These are phyloP conservation scores for Blastobasis lacticolella DNA, from an alignment of 2,888 invertebrate species.

Conservation along the genomic window DNA sequence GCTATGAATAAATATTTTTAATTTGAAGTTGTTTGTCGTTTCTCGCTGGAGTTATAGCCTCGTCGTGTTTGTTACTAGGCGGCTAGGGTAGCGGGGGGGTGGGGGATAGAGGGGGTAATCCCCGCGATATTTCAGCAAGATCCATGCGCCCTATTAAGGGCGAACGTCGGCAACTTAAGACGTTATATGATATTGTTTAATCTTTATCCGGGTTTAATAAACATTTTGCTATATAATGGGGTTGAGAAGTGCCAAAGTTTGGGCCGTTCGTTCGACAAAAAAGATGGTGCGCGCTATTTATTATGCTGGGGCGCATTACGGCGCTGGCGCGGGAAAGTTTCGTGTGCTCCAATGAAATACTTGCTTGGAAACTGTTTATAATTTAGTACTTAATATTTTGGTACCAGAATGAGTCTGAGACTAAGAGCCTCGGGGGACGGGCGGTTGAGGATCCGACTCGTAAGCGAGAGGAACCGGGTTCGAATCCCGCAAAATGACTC, in stretches of 20 bases:
- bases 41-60: neutral
- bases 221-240: slow-evolving; percentile 8
- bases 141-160: slow-evolving; percentile 30
- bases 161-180: slow-evolving; percentile 24
- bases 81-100: neutral
- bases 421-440: no score
- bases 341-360: no score
- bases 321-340: no score
- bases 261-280: slow-evolving; percentile 5
- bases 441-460: no score
- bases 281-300: neutral
- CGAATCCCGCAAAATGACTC: no score
- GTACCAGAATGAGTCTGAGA: no score
- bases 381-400: no score
- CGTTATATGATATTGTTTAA: slow-evolving; percentile 27
- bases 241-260: slow-evolving; percentile 6
- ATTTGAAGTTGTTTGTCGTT: no score
- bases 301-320: neutral
- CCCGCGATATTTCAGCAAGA: slow-evolving; percentile 34
- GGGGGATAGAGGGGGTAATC: slow-evolving; percentile 21
- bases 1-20: no score
- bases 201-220: slow-evolving; percentile 21
- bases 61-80: neutral
- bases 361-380: no score
- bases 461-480: no score